A percentile compares a stretch with the other conserved stretches of the same genome.
Conservation (phyloP, 2,888 invertebrate species). For the Neria commutata region DNA sequence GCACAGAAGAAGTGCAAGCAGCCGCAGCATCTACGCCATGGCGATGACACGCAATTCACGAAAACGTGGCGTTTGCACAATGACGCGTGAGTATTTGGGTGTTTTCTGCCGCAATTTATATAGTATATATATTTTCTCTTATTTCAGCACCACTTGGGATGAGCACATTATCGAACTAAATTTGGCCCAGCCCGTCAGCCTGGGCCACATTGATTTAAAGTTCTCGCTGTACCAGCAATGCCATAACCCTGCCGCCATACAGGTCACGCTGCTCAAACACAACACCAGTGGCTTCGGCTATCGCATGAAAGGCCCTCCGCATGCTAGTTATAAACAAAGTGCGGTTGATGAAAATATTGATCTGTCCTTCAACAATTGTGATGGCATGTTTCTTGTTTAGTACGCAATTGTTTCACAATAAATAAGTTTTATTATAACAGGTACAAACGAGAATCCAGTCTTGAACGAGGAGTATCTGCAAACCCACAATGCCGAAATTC, state of each 20-base stretch:
- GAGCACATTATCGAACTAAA: slow-evolving; percentile 91
- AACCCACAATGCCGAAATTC: slow-evolving; percentile 86
- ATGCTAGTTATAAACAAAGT: slow-evolving; percentile 57
- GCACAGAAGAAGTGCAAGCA: slow-evolving; percentile 88
- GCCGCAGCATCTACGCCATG: slow-evolving; percentile 74
- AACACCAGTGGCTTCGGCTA: slow-evolving; percentile 72
- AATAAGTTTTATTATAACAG: slow-evolving; percentile 32
- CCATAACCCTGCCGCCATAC: slow-evolving; percentile 78
- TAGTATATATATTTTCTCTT: not conserved
- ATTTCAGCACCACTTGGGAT: slow-evolving; percentile 79
- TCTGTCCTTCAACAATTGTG: slow-evolving; percentile 41
- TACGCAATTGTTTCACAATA: not conserved
- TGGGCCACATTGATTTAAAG: slow-evolving; percentile 90
- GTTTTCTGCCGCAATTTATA: not conserved
- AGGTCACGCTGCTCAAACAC: slow-evolving; percentile 74
- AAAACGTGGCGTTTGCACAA: slow-evolving; percentile 89
- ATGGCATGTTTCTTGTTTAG: slow-evolving; percentile 46
- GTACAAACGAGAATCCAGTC: slow-evolving; percentile 73
- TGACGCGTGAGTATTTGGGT: slow-evolving; percentile 71
- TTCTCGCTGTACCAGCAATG: slow-evolving; percentile 82
- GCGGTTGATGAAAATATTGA: slow-evolving; percentile 59
- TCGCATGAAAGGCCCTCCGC: slow-evolving; percentile 63
- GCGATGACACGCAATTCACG: slow-evolving; percentile 74
- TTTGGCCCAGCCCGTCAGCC: slow-evolving; percentile 75
- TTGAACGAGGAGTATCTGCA: slow-evolving; percentile 81